Evolutionary conservation across 1,140 invertebrate species (phyloP).

Genomic region (Heterodera carotae): DNA sequence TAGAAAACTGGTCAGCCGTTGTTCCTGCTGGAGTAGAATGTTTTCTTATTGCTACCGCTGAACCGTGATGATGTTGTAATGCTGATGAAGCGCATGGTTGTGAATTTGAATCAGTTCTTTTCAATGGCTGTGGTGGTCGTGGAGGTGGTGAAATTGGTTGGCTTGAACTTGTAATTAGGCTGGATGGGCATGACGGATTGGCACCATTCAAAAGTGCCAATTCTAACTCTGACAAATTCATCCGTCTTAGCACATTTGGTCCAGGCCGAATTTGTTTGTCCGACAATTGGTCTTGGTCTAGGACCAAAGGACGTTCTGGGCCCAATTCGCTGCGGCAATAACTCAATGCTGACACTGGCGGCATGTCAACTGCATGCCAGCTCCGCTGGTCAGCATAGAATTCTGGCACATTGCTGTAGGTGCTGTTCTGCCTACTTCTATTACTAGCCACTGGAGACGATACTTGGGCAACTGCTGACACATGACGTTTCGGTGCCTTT

Average conservation of each 20-base stretch:
- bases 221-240: conserved; percentile 18
- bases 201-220: conserved; percentile 6
- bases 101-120: not conserved
- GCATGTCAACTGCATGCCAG: not conserved
- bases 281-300: not conserved
- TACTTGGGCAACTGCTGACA: not conserved
- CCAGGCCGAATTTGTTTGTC: not conserved
- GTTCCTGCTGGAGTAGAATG: not conserved
- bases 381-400: not conserved
- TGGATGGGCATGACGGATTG: conserved; percentile 6
- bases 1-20: not conserved
- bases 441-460: not conserved
- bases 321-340: conserved; percentile 21
- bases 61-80: no score
- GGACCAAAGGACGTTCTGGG: conserved; percentile 9
- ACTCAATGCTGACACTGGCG: not conserved
- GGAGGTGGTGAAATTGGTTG: not conserved
- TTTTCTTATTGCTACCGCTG: no score
- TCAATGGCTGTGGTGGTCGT: not conserved
- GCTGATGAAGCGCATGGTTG: no score
- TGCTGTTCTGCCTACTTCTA: not conserved
- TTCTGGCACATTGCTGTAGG: not conserved
- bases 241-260: conserved; percentile 10
- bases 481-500: not conserved
- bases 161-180: not conserved